Conservation (phyloP, 2,888 invertebrate genomes). For the Eledona agricola region DNA sequence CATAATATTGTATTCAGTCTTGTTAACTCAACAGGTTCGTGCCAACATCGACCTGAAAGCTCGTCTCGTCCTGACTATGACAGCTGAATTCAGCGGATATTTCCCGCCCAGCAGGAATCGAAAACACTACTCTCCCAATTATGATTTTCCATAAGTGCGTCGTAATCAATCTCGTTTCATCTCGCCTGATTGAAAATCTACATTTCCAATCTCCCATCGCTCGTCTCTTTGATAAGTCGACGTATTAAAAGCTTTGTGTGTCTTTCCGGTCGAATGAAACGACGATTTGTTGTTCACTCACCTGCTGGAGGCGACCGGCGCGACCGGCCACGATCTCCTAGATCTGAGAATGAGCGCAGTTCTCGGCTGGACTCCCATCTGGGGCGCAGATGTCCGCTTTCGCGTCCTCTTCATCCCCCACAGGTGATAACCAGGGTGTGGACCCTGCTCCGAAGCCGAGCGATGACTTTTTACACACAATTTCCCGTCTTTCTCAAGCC, state of each 20-base stretch:
- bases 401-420: constrained; percentile 71
- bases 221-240: constrained; percentile 15
- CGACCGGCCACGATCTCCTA: constrained; percentile 79
- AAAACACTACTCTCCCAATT: neutral
- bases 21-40: constrained; percentile 2
- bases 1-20: neutral
- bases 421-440: constrained; percentile 73
- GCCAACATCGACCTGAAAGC: constrained; percentile 7
- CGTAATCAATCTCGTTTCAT: constrained; percentile 26
- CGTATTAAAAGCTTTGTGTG: constrained; percentile 9
- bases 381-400: constrained; percentile 77
- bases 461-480: constrained; percentile 67
- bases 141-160: constrained; percentile 4
- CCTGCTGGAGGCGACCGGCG: constrained; percentile 75
- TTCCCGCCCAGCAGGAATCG: constrained; percentile 6
- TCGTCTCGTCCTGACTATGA: constrained; percentile 15
- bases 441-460: constrained; percentile 76
- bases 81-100: constrained; percentile 12
- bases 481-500: constrained; percentile 64
- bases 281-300: constrained; percentile 53
- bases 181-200: constrained; percentile 22
- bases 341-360: constrained; percentile 74
- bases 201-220: constrained; percentile 13
- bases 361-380: constrained; percentile 70
- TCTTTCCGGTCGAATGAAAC: neutral